Evolutionary conservation across 2,797 vertebrate species (phyloP).

Genomic region (Sciaenops ocellatus): DNA sequence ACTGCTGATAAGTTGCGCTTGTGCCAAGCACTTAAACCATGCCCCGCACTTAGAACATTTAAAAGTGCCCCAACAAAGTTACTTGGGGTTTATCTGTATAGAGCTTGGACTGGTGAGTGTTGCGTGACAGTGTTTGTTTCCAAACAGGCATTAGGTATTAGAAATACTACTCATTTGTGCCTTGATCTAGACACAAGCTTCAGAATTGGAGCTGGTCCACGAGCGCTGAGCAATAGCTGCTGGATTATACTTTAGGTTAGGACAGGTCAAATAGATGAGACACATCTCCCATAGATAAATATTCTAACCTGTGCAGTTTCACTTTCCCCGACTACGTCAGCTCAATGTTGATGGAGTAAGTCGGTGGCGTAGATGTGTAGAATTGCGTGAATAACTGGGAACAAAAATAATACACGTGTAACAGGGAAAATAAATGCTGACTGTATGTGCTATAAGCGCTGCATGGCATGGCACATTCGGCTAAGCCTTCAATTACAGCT

Average conservation of each 20-base stretch:
- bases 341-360: neutral
- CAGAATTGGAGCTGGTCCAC: neutral
- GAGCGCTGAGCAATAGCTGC: neutral
- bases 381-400: slow-evolving; percentile 11
- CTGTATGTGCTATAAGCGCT: slow-evolving; percentile 58
- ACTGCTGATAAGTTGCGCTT: slow-evolving; percentile 19
- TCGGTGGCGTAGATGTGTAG: neutral
- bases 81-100: neutral
- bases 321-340: neutral
- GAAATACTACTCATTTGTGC: neutral
- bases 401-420: slow-evolving; percentile 29
- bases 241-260: neutral
- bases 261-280: neutral
- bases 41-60: no score
- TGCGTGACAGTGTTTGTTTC: slow-evolving; percentile 14
- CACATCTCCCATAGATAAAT: neutral
- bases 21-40: slow-evolving; percentile 12
- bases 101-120: neutral
- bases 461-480: slow-evolving; percentile 49
- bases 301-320: slow-evolving; percentile 2
- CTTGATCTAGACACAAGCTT: neutral
- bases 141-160: neutral
- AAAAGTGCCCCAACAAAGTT: neutral
- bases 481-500: slow-evolving; percentile 79
- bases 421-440: slow-evolving; percentile 51